Evolutionary conservation across 2,888 invertebrate genomes (phyloP), one percentile per base, ranked within the genome.

Genomic region (Drosophila anceps): DNA sequence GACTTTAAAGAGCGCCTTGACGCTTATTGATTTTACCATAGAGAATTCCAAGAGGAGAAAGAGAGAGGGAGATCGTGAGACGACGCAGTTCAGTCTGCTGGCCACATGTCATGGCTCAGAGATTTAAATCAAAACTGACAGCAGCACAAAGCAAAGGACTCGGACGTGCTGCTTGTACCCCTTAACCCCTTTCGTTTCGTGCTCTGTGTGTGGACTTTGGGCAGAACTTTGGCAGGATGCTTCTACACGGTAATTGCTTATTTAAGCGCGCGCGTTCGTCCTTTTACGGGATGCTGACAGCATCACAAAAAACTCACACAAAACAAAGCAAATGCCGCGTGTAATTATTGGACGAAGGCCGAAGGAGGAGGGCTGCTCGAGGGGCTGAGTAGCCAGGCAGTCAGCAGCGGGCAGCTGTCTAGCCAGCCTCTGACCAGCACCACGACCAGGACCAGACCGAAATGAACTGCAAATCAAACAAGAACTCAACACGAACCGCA

Each of bases 81-180:
- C 35, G 7, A 15, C 0, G 61, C 46, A 50, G 63, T 51, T 62
- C 55, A 27, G 79, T 89, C 82, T 81, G 84, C 65, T 72, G 65
- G 77, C 81, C 90, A 90, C 88, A 87, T 88, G 88, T 88, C 88
- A 88, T 64, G 84, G 74, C 69, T 76, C 73, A 83, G 54, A 77
- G 88, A 86, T 80, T 87, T 86, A 90, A 90, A 87, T 87, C 87
- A 86, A 70, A 86, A 57, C 86, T 86, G 87, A 88, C 88, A 82
- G 86, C 79, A 61, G 54, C 73, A 73, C 70, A 70, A 71, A 62
- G 55, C 69, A 46, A 10, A 53, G 63, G 64, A 61, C 20, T 44
- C 35, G 50, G 54, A 35, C 65, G 43, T 15, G 54, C 43, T 44
- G 44, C 55, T 61, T 65, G 48, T 53, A 43, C 53, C 74, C 53